These are phyloP conservation scores for Catostylus mosaicus DNA, from an alignment of 30 jellyfish, hydroid and myxozoan genomes.

Conservation along the genomic window DNA sequence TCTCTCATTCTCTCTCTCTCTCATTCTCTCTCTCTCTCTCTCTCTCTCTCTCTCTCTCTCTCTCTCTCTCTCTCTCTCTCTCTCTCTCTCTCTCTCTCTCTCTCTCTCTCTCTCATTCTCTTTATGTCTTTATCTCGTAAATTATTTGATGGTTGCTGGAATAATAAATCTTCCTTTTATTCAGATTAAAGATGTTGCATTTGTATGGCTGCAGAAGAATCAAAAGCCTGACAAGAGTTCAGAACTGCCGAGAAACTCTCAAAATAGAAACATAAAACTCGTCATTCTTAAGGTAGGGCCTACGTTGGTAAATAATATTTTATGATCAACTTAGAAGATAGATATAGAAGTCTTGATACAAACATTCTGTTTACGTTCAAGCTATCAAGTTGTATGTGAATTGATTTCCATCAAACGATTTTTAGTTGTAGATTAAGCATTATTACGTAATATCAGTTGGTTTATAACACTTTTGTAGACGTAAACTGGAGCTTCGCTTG, in stretches of 20 bases:
- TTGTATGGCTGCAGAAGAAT: slow-evolving; percentile 84
- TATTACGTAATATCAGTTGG: too few relatives aligned
- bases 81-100: background rate
- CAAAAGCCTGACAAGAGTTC: slow-evolving; percentile 46
- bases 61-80: background rate
- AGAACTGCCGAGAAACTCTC: slow-evolving; percentile 37
- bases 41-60: slow-evolving; percentile 1
- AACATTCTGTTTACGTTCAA: too few relatives aligned
- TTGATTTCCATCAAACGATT: too few relatives aligned
- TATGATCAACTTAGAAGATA: too few relatives aligned
- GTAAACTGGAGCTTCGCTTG: too few relatives aligned
- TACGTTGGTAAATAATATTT: too few relatives aligned
- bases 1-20: background rate
- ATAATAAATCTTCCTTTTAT: background rate
- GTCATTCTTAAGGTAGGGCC: background rate
- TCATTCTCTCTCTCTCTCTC: background rate
- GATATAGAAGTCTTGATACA: too few relatives aligned
- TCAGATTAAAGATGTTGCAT: slow-evolving; percentile 70
- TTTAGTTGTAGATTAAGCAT: too few relatives aligned
- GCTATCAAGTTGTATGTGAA: too few relatives aligned
- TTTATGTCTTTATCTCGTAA: background rate
- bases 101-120: background rate
- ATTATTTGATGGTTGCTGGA: background rate
- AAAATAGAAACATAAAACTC: slow-evolving; percentile 31
- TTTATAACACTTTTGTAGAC: too few relatives aligned